These are phyloP conservation scores for Metalampra italica DNA, from an alignment of 2,888 invertebrate genomes.

Conservation along the genomic window DNA sequence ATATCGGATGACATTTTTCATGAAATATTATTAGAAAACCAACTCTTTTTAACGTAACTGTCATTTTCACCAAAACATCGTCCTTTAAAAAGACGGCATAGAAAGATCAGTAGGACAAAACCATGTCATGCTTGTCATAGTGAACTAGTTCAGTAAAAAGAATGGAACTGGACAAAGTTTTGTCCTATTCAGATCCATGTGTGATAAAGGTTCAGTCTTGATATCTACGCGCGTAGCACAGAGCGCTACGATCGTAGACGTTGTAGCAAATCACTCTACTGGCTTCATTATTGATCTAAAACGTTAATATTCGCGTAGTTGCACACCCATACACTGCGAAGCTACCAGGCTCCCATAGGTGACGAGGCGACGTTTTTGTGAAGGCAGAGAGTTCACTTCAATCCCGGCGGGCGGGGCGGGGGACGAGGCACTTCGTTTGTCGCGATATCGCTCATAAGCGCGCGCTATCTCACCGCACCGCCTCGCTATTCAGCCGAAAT, in stretches of 20 bases:
- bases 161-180: too few relatives aligned
- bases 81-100: too few relatives aligned
- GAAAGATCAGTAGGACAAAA: too few relatives aligned
- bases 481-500: slow-evolving; percentile 70
- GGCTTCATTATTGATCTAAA: not conserved
- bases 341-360: slow-evolving; percentile 7
- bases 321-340: not conserved
- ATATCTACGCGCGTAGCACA: not conserved
- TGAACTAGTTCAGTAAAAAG: too few relatives aligned
- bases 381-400: not conserved
- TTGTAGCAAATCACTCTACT: not conserved
- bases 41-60: too few relatives aligned
- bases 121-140: too few relatives aligned
- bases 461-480: slow-evolving; percentile 58
- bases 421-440: slow-evolving; percentile 62
- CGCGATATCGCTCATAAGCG: slow-evolving; percentile 72
- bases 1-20: too few relatives aligned
- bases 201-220: too few relatives aligned
- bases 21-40: too few relatives aligned
- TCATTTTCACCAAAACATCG: too few relatives aligned
- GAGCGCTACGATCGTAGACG: not conserved
- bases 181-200: too few relatives aligned
- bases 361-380: slow-evolving; percentile 2
- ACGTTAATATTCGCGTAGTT: not conserved
- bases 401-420: slow-evolving; percentile 2